These are phyloP conservation scores for Phengaris arion DNA, from an alignment of 2,888 invertebrate genomes.

Conservation along the genomic window DNA sequence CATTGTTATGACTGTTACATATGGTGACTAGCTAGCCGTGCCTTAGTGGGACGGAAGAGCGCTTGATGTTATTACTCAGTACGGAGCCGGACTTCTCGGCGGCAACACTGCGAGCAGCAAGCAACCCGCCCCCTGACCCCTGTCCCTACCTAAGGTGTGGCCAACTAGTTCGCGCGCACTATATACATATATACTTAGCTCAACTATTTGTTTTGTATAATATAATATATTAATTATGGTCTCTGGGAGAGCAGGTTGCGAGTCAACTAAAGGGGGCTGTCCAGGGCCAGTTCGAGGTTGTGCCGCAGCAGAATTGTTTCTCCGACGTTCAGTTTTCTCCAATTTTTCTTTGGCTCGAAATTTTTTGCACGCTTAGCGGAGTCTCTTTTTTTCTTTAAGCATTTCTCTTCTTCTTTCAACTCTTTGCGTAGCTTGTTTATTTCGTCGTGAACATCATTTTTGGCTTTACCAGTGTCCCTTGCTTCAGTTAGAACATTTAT, in stretches of 20 bases:
- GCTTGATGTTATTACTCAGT: too few relatives aligned
- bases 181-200: too few relatives aligned
- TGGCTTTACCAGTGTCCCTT: conserved; percentile 32
- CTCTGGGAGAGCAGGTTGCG: conserved; percentile 25
- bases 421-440: conserved; percentile 37
- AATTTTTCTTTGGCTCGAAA: conserved; percentile 38
- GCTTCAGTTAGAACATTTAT: conserved; percentile 39
- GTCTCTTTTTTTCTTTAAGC: conserved; percentile 37
- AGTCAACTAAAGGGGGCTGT: conserved; percentile 22
- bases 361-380: conserved; percentile 37
- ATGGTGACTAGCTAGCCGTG: too few relatives aligned
- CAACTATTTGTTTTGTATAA: too few relatives aligned
- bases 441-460: conserved; percentile 36
- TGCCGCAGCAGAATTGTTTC: conserved; percentile 25
- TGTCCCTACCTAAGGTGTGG: too few relatives aligned
- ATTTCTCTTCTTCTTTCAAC: conserved; percentile 38
- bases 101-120: too few relatives aligned
- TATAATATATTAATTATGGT: conserved; percentile 28
- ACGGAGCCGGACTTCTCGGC: too few relatives aligned
- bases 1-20: too few relatives aligned
- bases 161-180: too few relatives aligned
- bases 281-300: conserved; percentile 25
- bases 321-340: conserved; percentile 34
- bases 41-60: too few relatives aligned
- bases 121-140: too few relatives aligned